Conservation (phyloP, 2,113 vertebrate genomes). For the Isurus oxyrinchus region DNA sequence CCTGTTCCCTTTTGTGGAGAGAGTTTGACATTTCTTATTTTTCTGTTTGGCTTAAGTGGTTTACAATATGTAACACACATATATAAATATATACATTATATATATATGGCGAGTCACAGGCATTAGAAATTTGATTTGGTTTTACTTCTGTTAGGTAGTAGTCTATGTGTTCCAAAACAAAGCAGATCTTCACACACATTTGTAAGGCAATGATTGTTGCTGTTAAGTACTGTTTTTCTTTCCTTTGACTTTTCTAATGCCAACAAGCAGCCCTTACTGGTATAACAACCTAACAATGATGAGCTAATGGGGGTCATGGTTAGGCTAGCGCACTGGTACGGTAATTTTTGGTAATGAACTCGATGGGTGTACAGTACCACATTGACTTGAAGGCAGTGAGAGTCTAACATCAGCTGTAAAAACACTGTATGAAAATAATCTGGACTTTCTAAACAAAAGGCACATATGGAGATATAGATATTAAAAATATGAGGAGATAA, state of each 20-base stretch:
- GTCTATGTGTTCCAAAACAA: not conserved
- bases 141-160: not conserved
- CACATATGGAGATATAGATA: constrained; percentile 16
- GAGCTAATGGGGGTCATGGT: not conserved
- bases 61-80: not conserved
- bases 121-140: not conserved
- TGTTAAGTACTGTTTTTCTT: not conserved
- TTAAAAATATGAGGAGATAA: constrained; percentile 27
- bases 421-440: constrained; percentile 15
- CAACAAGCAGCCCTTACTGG: not conserved
- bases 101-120: not conserved
- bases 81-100: too few relatives aligned
- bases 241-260: constrained; percentile 8
- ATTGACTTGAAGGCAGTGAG: not conserved
- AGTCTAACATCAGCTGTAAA: constrained; percentile 13
- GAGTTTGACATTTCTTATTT: not conserved
- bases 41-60: not conserved
- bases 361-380: not conserved
- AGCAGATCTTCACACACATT: not conserved
- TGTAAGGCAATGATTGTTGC: not conserved
- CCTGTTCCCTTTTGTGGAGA: too few relatives aligned
- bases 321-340: not conserved
- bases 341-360: not conserved
- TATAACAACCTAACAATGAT: not conserved
- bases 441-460: not conserved